phyloP scores from a whole-genome alignment of 2,797 vertebrate genomes.

The Falco berigora region DNA sequence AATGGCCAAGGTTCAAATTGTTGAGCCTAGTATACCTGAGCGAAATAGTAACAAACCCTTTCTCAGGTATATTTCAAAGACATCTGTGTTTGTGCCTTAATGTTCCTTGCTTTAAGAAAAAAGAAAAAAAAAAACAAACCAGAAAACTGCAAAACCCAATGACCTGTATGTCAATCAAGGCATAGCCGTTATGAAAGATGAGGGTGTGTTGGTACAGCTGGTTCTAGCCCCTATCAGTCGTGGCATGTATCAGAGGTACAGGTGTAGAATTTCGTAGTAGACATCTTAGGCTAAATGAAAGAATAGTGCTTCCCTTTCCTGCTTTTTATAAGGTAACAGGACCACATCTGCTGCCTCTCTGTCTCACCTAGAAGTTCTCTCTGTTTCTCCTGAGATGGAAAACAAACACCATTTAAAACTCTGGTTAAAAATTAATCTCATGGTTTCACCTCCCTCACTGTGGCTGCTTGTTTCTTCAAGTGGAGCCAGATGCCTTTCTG shows the following conservation, averaged over 20 bases:
- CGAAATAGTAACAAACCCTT: conserved; percentile 20
- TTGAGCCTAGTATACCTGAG: neutral
- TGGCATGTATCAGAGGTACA: neutral
- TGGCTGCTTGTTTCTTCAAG: neutral
- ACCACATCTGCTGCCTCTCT: neutral
- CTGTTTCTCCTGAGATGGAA: neutral
- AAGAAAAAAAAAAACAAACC: neutral
- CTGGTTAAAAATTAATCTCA: neutral
- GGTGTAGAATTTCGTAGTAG: neutral
- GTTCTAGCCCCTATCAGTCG: neutral
- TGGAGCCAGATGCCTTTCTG: neutral
- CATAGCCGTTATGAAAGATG: neutral
- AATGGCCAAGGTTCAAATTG: neutral
- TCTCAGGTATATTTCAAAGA: conserved; percentile 7
- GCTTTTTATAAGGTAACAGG: neutral
- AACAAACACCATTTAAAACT: neutral
- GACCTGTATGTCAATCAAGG: neutral
- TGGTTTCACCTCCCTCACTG: neutral
- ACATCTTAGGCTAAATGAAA: neutral
- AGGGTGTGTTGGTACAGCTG: neutral
- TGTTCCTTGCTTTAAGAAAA: neutral
- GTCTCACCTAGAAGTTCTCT: neutral
- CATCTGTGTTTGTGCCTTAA: neutral
- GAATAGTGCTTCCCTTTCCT: neutral
- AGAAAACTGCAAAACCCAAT: neutral